Percentiles rank a stretch among this genome's conserved stretches.
Conservation (phyloP, 2,888 invertebrate species). For the Troilus luridus region DNA sequence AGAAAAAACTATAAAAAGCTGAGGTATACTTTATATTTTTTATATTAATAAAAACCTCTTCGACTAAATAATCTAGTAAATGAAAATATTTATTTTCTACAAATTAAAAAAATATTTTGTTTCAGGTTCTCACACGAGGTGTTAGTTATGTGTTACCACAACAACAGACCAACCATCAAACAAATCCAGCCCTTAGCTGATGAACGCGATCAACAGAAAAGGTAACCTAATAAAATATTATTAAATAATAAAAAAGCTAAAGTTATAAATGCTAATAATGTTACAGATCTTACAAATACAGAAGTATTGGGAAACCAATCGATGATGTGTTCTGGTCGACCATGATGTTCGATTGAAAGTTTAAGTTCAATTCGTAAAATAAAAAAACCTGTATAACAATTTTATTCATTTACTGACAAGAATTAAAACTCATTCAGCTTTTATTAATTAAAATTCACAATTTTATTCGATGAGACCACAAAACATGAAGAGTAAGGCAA, state of each 20-base stretch:
- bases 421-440: too few species aligned
- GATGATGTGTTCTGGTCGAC: not conserved
- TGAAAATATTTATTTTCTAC: not conserved
- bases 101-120: not conserved
- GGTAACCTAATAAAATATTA: constrained; percentile 14
- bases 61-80: not conserved
- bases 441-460: too few species aligned
- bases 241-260: not conserved
- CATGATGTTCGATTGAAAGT: not conserved
- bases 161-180: constrained; percentile 6
- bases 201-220: constrained; percentile 54
- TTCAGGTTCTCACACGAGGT: constrained; percentile 53
- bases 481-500: not conserved
- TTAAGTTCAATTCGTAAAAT: not conserved
- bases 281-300: not conserved
- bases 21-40: not conserved
- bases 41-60: not conserved
- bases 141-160: constrained; percentile 30
- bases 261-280: not conserved
- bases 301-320: constrained; percentile 36
- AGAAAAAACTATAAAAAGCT: not conserved
- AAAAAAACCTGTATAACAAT: not conserved
- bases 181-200: constrained; percentile 52
- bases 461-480: not conserved
- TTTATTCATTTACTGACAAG: not conserved